Base-by-base conservation (phyloP, 2,888 invertebrate genomes). In the Tipula helvola region DNA sequence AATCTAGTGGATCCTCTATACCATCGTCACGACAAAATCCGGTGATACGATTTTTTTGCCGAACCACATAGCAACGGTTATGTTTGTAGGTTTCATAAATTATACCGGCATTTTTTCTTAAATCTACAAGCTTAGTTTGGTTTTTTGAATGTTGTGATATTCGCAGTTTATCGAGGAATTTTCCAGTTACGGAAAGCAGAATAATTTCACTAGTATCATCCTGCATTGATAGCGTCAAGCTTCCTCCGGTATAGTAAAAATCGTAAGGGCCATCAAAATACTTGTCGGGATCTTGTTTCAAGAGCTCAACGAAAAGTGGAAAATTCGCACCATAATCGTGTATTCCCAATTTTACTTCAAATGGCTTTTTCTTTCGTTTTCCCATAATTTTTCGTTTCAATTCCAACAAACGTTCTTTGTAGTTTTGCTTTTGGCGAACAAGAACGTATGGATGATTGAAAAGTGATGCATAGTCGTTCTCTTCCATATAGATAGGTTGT, bases 181-280 rank as follows among this genome's bases (percentile, higher is more conserved):
- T 84, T 39, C 84, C 84, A n/a, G 84, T 84, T 84, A 36, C 84
- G 5, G 36, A 39, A 7, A 84, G 36, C 5, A 84, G n/a, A 5
- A 39, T 39, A 1, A 39, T 36, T 39, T 84, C n/a, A 5, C 5
- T n/a, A 39, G 3, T 2, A 71, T 71, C 10, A 10, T 71, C 10
- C 39, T n/a, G n/a, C 39, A 39, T 5, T 41, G 86, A n/a, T 3
- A 28, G 28, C 8, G 83, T 57, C 2, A 91, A 87, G 88, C 90
- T 91, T 8, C 91, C 91, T 2, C 90, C 90, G 0, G 90, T 90
- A 87, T 90, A 91, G 83, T 91, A 91, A 87, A 90, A 91, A 87
- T 91, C 91, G 84, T 90, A 91, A 83, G 89, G 89, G 4, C 89
- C 89, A 12, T 88, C 88, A 86, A 91, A 91, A 84, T 88, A 90